Evolutionary conservation across 1,140 invertebrate genomes (phyloP), one percentile per base, ranked within the genome.

Genomic region (Pseudomyrmex dendroicus): DNA sequence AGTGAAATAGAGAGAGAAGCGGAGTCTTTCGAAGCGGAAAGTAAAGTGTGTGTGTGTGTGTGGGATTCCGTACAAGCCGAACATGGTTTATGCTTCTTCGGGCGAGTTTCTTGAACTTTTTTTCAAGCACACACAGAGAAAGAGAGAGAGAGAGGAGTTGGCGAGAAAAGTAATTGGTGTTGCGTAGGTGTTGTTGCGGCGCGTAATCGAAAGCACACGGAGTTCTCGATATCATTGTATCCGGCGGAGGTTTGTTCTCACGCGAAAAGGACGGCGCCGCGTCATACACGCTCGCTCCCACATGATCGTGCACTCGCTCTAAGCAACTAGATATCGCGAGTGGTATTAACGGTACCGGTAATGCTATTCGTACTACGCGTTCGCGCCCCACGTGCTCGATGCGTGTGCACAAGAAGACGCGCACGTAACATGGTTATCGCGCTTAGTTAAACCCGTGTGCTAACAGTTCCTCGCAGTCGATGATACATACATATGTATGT

Each of bases 371-470:
- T 50, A 72, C 85, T 73, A 67, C 70, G 57, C 56, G 25, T 25
- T 25, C 25, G 35, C 35, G 35, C 72, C 56, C 85, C 85, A 83
- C 84, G 85, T 87, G 84, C 57, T 56, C 85, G 54, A 46, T 86
- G 64, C 84, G 68, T 74, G 70, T 73, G 62, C 8, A 50, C 62
- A 20, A 72, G 54, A 70, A 35, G 7, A 35, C 35, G 35, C 35
- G 44, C 66, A 70, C 84, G 76, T 87, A 86, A 87, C 84, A 87
- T 72, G 86, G 84, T 86, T 87, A 87, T 86, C 85, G 84, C 84
- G 52, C 59, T 86, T 57, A 54, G 62, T 46, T 4, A 13, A 15
- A 57, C 22, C 22, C 35, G 35, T 7, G 48, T 35, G n/a, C 61
- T 44, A 76, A 67, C 76, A 80, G 44, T 80, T 72, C 12, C 66